Base-by-base conservation (phyloP, 2,888 invertebrate species). In the Micoletzkya japonica region DNA sequence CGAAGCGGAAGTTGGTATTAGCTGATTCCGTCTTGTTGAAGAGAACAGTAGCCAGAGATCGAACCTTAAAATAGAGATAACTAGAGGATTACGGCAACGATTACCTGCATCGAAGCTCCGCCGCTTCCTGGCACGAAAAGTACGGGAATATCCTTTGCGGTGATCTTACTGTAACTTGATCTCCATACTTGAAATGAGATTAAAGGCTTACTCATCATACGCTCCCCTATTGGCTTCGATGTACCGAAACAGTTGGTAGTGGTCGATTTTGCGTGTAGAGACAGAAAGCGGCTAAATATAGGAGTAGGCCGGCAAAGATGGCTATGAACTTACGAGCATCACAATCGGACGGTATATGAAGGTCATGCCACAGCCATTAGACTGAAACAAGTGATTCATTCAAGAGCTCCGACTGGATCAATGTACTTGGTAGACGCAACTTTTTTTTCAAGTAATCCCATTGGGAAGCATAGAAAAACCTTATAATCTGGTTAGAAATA, bases 51-150 rank as follows among this genome's bases (percentile, higher is more conserved):
- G 93, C 95, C 72, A 98, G 86, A 0, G 96, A 96, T 28, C 97
- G 90, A 57, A 91, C 91, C 91, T 86, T 70, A 77, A 64, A 49
- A 52, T 73, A 32, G 44, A 20, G n/a, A 26, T 6, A 7, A 54
- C 26, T 28, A 24, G 20, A 39, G 10, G 10, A 52, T 6, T 14
- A n/a, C 20, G 52, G n/a, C 24, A 17, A 7, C 24, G 39, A 14
- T 4, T 26, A 74, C 74, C 68, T 72, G 75, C 90, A 92, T 90
- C 94, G 95, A 87, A 92, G 93, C 84, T 92, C 91, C 97, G 57
- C 92, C 92, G 88, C 95, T 96, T 17, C 97, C 97, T 24, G 95
- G 96, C 71, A 97, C 89, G 88, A 94, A 97, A 61, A 97, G 89
- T 0, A 97, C 93, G 6, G 97, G 96, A 59, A 95, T 91, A 0